Evolutionary conservation across 2,113 vertebrate genomes (phyloP).

Genomic region (Globicephala melas): DNA sequence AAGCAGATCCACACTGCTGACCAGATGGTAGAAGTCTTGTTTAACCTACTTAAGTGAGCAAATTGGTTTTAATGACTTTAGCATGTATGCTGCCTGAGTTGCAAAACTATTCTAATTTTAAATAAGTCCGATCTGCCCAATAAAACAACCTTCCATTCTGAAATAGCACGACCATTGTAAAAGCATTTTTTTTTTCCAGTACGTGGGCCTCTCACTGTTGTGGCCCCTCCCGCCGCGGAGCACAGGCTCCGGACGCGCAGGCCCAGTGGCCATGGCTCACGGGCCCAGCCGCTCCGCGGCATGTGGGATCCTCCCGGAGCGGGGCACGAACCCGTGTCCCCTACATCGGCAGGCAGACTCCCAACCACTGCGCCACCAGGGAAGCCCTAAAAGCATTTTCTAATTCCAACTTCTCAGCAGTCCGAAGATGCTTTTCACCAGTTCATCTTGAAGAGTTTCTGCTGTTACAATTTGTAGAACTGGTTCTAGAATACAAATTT

Average conservation of each 20-base stretch:
- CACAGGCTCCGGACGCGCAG: too few species aligned
- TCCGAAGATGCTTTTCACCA: background rate
- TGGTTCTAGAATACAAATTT: background rate
- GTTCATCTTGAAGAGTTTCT: background rate
- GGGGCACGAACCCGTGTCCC: too few species aligned
- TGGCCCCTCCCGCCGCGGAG: too few species aligned
- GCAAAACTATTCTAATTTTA: constrained; percentile 27
- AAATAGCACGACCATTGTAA: background rate
- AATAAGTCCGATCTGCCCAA: background rate
- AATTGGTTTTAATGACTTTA: background rate
- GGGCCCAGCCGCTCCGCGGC: too few species aligned
- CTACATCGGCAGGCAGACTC: too few species aligned
- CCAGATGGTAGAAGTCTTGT: constrained; percentile 36
- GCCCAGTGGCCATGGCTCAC: too few species aligned
- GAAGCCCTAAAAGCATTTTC: background rate
- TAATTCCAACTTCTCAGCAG: background rate
- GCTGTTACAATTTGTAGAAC: background rate
- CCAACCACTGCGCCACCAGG: too few species aligned
- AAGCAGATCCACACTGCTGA: background rate
- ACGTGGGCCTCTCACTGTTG: too few species aligned
- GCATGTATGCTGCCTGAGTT: background rate
- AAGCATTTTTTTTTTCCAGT: background rate
- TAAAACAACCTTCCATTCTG: background rate
- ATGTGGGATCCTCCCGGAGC: too few species aligned
- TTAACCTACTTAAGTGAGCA: constrained; percentile 22